These are phyloP conservation scores for Meriones psammophilus DNA, from an alignment of 2,797 vertebrate species.

Conservation along the genomic window DNA sequence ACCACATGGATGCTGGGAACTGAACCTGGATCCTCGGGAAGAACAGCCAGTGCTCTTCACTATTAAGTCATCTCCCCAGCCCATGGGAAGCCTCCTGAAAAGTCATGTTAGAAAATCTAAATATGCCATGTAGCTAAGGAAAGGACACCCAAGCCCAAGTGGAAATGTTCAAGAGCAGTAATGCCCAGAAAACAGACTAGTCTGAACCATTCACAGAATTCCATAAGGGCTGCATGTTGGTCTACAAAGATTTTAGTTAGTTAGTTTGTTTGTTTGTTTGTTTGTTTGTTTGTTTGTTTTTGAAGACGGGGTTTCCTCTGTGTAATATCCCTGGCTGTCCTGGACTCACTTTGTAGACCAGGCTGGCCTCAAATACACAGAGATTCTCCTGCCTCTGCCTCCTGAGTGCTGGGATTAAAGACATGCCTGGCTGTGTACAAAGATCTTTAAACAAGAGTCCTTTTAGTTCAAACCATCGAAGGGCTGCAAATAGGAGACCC, in stretches of 20 bases:
- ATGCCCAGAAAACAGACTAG: background rate
- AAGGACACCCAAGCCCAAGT: background rate
- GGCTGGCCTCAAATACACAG: too few relatives aligned
- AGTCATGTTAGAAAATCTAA: background rate
- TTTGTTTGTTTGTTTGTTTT: too few relatives aligned
- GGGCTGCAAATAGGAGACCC: background rate
- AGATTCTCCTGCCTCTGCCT: too few relatives aligned
- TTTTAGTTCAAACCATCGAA: background rate
- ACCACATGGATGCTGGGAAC: background rate
- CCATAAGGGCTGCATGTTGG: background rate
- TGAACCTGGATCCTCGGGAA: background rate
- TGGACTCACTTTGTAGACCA: too few relatives aligned
- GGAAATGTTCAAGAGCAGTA: background rate
- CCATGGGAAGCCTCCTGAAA: background rate
- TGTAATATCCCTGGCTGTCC: too few relatives aligned
- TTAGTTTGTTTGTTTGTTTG: too few relatives aligned
- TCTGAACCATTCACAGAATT: slow-evolving; percentile 37
- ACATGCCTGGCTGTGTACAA: background rate
- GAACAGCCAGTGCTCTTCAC: background rate
- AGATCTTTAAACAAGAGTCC: slow-evolving; percentile 47
- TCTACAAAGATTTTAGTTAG: too few relatives aligned
- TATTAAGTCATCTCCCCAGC: background rate
- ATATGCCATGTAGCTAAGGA: background rate
- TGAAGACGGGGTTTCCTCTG: too few relatives aligned
- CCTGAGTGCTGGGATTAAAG: too few relatives aligned